Evolutionary conservation across 2,888 invertebrate species (phyloP), one percentile per base, ranked within the genome.

Genomic region (Pegoplata infirma): DNA sequence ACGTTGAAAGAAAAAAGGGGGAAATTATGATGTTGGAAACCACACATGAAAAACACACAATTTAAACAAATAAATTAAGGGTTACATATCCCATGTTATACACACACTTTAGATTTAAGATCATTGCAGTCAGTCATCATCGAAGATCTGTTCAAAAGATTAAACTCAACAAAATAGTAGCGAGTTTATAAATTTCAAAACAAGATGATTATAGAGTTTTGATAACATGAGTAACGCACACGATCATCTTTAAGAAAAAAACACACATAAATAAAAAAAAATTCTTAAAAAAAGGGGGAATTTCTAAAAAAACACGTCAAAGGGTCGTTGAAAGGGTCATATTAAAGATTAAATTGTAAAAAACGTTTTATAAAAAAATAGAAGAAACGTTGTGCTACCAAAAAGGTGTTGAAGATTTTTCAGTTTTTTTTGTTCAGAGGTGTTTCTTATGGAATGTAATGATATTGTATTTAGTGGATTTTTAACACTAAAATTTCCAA

Each of bases 21-120:
- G 76, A 81, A 81, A 81, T 81, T 80, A 79, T 75, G 79, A 80
- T 81, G 80, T 83, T 82, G 76, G 3, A 76, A 76, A 56, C 73
- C 46, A 64, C 74, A 81, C 61, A 51, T 77, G 72, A 69, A 69
- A 44, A 44, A 40, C 14, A 40, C 21, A 28, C 55, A 63, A 72
- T 67, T 44, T 69, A 80, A 80, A 76, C 51, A 79, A 79, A 78
- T 81, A 79, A 78, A 81, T 81, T 76, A 79, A 76, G 81, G 81
- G 79, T 81, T 81, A 81, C 73, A 78, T 63, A 69, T 25, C 47
- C n/a, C n/a, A n/a, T n/a, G n/a, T n/a, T 28, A 61, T 40, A 49
- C 16, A 47, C 49, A 49, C 73, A 59, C 17, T 19, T 5, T 40
- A 59, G 21, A 28, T 55, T 47, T 36, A 56, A 67, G 67, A 77